Conservation (phyloP, 2,888 invertebrate species). For the Epirrhoe tristata region DNA sequence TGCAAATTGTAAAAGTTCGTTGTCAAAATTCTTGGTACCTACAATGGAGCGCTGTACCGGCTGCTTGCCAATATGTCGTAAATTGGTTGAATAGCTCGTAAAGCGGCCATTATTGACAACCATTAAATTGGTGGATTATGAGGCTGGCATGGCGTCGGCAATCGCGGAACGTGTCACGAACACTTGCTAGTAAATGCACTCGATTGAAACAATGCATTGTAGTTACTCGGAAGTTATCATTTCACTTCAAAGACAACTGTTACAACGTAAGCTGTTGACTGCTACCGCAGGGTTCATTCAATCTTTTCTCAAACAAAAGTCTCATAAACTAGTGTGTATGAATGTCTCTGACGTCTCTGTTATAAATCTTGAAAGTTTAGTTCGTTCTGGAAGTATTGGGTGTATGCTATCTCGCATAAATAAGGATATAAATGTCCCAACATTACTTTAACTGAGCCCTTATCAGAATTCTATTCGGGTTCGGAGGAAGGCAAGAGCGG, state of each 20-base stretch:
- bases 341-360: background rate
- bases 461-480: constrained; percentile 28
- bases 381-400: background rate
- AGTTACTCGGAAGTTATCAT: background rate
- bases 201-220: constrained; percentile 22
- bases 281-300: background rate
- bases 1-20: constrained; percentile 1
- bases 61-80: constrained; percentile 78
- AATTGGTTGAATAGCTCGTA: constrained; percentile 78
- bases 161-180: constrained; percentile 30
- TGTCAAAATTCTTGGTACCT: constrained; percentile 43
- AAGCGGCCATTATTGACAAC: constrained; percentile 77
- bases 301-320: background rate
- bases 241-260: background rate
- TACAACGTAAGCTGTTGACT: background rate
- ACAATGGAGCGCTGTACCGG: constrained; percentile 64
- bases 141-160: constrained; percentile 53
- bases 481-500: constrained; percentile 3
- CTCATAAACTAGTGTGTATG: background rate
- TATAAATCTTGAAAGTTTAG: background rate
- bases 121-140: constrained; percentile 78
- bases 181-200: constrained; percentile 24
- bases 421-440: constrained; percentile 5
- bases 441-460: constrained; percentile 20
- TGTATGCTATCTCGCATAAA: constrained; percentile 1